A percentile compares a stretch with the other conserved stretches of the same genome.
Conservation (phyloP, 2,888 invertebrate genomes). For the Phyllotreta striolata region DNA sequence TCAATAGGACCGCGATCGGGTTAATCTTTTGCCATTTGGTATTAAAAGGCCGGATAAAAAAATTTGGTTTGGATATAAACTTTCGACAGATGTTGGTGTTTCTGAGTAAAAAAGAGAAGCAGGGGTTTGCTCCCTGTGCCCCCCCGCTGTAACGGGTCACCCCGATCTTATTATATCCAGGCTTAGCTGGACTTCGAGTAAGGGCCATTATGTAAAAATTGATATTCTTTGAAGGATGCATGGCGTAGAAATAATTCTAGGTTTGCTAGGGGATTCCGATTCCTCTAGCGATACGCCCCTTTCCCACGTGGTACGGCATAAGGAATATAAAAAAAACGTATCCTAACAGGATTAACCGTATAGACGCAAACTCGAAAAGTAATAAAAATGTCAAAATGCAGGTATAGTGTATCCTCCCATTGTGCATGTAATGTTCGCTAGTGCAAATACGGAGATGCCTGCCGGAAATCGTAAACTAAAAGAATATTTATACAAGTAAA, state of each 20-base stretch:
- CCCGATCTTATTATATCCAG: constrained; percentile 34
- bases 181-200: constrained; percentile 34
- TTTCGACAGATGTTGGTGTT: constrained; percentile 25
- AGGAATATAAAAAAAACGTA: constrained; percentile 18
- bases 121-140: constrained; percentile 26
- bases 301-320: constrained; percentile 32
- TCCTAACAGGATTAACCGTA: constrained; percentile 30
- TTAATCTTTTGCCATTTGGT: too few relatives aligned
- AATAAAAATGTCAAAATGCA: constrained; percentile 31
- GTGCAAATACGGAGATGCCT: constrained; percentile 14
- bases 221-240: constrained; percentile 34
- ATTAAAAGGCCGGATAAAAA: constrained; percentile 9
- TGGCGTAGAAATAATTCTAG: constrained; percentile 35
- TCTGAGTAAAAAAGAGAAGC: constrained; percentile 10
- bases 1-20: too few relatives aligned
- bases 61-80: constrained; percentile 16
- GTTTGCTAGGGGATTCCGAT: constrained; percentile 33
- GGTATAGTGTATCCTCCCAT: constrained; percentile 25
- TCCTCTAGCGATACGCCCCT: constrained; percentile 27
- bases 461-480: constrained; percentile 4
- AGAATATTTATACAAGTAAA: too few relatives aligned
- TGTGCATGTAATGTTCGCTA: constrained; percentile 10
- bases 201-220: constrained; percentile 35
- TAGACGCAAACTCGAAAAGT: constrained; percentile 26
- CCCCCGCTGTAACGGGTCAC: constrained; percentile 34